Conservation (phyloP, 2,888 invertebrate genomes). For the Pimpla rufipes region DNA sequence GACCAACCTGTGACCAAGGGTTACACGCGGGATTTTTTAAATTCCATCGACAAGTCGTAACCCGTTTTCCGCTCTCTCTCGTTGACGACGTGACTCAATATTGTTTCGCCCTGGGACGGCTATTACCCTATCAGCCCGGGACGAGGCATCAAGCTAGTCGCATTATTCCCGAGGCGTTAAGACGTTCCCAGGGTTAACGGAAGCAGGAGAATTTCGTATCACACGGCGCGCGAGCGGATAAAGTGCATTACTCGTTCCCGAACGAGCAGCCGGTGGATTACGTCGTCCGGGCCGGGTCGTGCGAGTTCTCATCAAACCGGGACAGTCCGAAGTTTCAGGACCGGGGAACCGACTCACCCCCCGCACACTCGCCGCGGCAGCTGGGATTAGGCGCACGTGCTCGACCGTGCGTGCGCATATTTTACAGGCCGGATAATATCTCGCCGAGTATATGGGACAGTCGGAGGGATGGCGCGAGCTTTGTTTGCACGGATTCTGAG, state of each 20-base stretch:
- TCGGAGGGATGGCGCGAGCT: slow-evolving; percentile 21
- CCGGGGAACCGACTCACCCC: slow-evolving; percentile 43
- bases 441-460: slow-evolving; percentile 43
- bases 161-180: slow-evolving; percentile 13
- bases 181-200: slow-evolving; percentile 11
- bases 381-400: slow-evolving; percentile 73
- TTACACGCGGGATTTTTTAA: no score
- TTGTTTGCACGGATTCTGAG: slow-evolving; percentile 63
- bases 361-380: slow-evolving; percentile 40
- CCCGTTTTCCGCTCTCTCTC: no score
- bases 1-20: no score
- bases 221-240: slow-evolving; percentile 29
- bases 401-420: slow-evolving; percentile 76
- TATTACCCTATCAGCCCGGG: background rate
- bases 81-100: no score
- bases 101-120: no score
- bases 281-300: slow-evolving; percentile 59
- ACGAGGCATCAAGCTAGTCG: slow-evolving; percentile 20
- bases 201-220: slow-evolving; percentile 8
- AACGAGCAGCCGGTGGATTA: slow-evolving; percentile 67
- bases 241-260: slow-evolving; percentile 67
- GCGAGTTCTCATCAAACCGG: slow-evolving; percentile 65
- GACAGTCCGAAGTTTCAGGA: slow-evolving; percentile 62
- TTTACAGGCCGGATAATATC: slow-evolving; percentile 68
- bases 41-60: no score